Conservation (phyloP, 2,797 vertebrate species). For the Buceros bicornis region DNA sequence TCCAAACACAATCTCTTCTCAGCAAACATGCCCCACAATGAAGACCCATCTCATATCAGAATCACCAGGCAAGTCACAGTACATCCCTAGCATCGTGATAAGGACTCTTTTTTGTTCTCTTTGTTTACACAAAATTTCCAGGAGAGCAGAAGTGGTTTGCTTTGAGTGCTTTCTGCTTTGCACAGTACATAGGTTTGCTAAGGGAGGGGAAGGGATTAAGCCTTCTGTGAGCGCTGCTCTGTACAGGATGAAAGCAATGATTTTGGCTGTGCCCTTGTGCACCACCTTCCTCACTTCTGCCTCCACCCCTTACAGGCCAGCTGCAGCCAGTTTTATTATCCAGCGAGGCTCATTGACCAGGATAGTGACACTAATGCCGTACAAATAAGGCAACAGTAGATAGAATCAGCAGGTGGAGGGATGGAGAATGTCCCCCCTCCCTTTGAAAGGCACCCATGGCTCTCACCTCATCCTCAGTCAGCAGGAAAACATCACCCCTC, state of each 20-base stretch:
- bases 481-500: background rate
- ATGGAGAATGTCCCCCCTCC: background rate
- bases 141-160: background rate
- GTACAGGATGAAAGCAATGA: background rate
- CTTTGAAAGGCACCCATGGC: background rate
- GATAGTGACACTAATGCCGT: rapidly evolving
- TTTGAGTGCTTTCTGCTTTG: background rate
- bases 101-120: conserved; percentile 10
- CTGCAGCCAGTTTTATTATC: background rate
- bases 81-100: background rate
- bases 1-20: background rate
- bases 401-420: background rate
- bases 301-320: background rate
- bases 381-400: background rate
- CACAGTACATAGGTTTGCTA: background rate
- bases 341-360: background rate
- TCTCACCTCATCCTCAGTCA: background rate
- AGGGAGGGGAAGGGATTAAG: background rate
- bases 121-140: background rate
- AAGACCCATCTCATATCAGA: conserved; percentile 35
- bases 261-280: background rate
- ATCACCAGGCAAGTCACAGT: background rate
- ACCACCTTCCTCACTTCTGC: background rate
- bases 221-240: background rate
- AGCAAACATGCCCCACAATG: background rate